These are phyloP conservation scores for Montipora foliosa DNA, from an alignment of 64 coral and sea anemone species.

Conservation along the genomic window DNA sequence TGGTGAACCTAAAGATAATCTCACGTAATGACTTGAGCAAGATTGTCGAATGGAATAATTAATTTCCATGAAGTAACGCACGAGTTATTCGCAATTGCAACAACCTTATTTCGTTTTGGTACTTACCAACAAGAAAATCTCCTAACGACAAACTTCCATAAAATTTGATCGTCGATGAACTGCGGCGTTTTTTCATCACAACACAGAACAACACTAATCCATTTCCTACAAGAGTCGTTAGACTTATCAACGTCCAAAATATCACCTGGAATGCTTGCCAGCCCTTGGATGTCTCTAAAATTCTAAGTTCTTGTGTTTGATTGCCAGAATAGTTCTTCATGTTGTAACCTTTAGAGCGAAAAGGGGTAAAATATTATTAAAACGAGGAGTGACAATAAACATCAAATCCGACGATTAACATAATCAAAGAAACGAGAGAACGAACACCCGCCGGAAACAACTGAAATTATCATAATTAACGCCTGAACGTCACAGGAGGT, in stretches of 20 bases:
- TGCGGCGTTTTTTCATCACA: neutral
- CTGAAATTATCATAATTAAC: no score
- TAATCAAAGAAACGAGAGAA: no score
- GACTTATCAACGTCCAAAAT: slow-evolving; percentile 30
- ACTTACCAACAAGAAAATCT: slow-evolving; percentile 33
- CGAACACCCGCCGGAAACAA: no score
- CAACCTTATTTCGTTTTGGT: neutral
- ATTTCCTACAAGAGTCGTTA: slow-evolving; percentile 5
- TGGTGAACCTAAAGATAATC: no score
- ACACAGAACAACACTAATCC: slow-evolving; percentile 11
- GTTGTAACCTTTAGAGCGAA: neutral
- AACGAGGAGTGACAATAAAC: neutral
- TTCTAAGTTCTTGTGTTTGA: neutral
- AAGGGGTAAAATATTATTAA: neutral
- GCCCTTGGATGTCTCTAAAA: neutral
- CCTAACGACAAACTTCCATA: slow-evolving; percentile 26
- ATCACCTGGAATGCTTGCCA: slow-evolving; percentile 45
- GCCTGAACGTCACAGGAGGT: no score
- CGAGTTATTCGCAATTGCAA: neutral
- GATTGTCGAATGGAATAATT: neutral
- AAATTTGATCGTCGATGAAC: slow-evolving; percentile 33
- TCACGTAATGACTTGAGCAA: neutral
- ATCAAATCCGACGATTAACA: no score
- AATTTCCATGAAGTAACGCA: neutral
- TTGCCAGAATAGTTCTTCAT: neutral